Conservation (phyloP, 2,797 vertebrate genomes). For the Peromyscus aztecus region DNA sequence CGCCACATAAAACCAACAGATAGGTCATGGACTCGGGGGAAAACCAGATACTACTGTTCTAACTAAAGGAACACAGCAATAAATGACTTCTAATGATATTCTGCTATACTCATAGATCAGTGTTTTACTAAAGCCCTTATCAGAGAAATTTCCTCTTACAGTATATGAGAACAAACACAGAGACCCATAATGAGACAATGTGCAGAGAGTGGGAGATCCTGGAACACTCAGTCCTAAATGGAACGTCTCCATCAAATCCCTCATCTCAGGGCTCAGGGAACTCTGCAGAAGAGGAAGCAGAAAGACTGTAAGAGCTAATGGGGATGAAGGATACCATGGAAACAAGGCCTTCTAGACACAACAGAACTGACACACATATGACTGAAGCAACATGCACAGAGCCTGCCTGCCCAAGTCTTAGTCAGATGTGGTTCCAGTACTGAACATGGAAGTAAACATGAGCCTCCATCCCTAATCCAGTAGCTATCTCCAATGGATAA, state of each 20-base stretch:
- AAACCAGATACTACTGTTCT: neutral
- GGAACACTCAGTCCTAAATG: neutral
- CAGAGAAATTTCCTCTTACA: neutral
- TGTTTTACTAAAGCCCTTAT: neutral
- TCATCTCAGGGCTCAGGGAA: neutral
- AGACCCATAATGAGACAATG: neutral
- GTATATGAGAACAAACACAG: neutral
- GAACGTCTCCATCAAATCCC: neutral
- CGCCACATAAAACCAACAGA: neutral
- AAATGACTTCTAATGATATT: neutral
- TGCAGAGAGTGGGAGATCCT: neutral
- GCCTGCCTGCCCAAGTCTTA: neutral
- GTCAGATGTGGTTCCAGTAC: neutral
- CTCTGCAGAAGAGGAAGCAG: neutral
- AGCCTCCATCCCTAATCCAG: neutral
- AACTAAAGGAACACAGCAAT: neutral
- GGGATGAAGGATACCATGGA: too few species aligned
- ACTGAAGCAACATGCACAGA: neutral
- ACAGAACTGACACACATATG: neutral
- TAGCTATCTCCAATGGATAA: neutral
- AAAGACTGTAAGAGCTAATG: neutral
- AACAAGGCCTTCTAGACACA: neutral
- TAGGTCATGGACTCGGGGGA: neutral
- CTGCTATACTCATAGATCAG: neutral
- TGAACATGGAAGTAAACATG: neutral